Evolutionary conservation across 2,113 vertebrate genomes (phyloP), one percentile per base, ranked within the genome.

Genomic region (Pangasianodon gigas): DNA sequence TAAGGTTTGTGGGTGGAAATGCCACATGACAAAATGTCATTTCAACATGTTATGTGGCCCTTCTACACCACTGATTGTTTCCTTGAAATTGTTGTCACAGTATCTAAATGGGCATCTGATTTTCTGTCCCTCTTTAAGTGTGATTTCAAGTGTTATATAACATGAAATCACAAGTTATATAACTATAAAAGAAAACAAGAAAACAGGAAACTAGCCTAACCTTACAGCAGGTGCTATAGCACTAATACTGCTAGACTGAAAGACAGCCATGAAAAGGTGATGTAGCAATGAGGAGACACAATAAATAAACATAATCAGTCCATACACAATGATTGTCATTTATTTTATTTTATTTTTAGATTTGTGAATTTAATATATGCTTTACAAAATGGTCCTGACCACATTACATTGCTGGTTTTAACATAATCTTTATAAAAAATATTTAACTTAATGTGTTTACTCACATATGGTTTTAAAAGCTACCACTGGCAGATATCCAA

Each of bases 391-490:
- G 14, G 51, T 21, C 52, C 26, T 9, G 14, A 8, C 4, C 7
- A 51, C 48, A 19, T 82, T 32, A 8, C 26, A 16, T 18, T 80
- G 4, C 4, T 29, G 10, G 29, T 4, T 19, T 46, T 10, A 56
- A 69, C 65, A 83, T 51, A 29, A 62, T n/a, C 48, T 79, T 51
- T 48, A 32, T 37, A 60, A 74, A 75, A 84, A 84, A 56, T 44
- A 75, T 54, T 56, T 48, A 32, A 88, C 18, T 69, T 85, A 90
- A 85, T 80, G 37, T 69, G 1, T 56, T 26, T 14, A 62, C 79
- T 87, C 89, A 90, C 81, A 88, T 82, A 89, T 32, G 14, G 54
- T 69, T 67, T 65, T 32, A 67, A 77, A 60, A 65, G 13, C 44
- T 8, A 85, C 24, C n/a, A 54, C 1, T 18, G 4, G 6, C 37